Conservation (phyloP, 2,888 invertebrate genomes). For the Lamellibrachia columna region DNA sequence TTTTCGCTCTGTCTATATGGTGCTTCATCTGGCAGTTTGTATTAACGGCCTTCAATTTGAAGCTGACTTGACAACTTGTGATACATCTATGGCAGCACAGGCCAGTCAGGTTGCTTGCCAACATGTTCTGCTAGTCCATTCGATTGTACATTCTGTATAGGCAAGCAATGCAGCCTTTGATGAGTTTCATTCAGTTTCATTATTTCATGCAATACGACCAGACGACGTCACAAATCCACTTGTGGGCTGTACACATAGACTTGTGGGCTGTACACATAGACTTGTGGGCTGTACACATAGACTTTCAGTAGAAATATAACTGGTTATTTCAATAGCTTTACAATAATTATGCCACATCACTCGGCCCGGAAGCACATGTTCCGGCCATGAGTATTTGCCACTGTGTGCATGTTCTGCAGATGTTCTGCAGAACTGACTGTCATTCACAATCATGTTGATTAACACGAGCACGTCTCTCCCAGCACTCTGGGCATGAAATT, state of each 20-base stretch:
- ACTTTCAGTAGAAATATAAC: conserved; percentile 9
- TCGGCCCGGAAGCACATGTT: background rate
- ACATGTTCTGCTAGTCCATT: background rate
- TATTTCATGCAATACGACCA: background rate
- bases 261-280: background rate
- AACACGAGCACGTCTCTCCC: background rate
- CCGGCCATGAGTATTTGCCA: conserved; percentile 6
- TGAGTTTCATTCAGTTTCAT: background rate
- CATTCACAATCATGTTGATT: background rate
- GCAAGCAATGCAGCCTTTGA: background rate
- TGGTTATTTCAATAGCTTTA: background rate
- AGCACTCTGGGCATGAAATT: background rate
- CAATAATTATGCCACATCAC: background rate
- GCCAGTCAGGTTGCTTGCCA: background rate
- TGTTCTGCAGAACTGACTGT: background rate
- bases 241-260: background rate
- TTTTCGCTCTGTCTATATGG: background rate
- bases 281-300: background rate
- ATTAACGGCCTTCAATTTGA: background rate
- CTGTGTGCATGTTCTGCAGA: background rate
- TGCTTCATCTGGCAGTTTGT: background rate
- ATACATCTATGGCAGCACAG: background rate
- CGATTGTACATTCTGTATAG: background rate
- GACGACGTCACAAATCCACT: background rate
- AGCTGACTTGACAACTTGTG: background rate